These are phyloP conservation scores for Ophioninae sp. DNA, from an alignment of 2,888 invertebrate species.

Conservation along the genomic window DNA sequence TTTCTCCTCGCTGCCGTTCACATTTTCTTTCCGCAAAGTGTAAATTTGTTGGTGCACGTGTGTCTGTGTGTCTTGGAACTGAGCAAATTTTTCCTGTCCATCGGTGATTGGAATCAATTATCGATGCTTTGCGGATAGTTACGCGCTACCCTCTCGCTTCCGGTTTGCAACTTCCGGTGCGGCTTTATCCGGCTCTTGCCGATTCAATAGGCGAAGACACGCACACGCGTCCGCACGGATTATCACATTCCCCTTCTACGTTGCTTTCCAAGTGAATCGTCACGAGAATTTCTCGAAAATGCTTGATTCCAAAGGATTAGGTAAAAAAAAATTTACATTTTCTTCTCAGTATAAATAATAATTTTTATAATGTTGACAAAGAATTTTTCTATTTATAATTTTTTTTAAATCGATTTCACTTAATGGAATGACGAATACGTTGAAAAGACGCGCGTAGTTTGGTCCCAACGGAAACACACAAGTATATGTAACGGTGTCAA, in stretches of 20 bases:
- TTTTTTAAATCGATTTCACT: too few relatives aligned
- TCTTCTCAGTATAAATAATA: neutral
- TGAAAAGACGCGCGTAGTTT: too few relatives aligned
- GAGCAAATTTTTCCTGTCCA: neutral
- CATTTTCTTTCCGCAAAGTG: neutral
- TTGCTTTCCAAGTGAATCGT: neutral
- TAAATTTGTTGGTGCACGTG: neutral
- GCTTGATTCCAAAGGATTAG: neutral
- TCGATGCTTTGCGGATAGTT: constrained; percentile 32
- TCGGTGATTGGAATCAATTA: constrained; percentile 56
- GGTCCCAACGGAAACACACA: too few relatives aligned
- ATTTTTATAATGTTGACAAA: neutral
- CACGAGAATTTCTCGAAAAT: neutral
- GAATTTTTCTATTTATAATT: too few relatives aligned
- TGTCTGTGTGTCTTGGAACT: neutral
- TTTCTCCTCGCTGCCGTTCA: neutral
- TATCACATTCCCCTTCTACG: neutral
- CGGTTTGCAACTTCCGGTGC: constrained; percentile 49
- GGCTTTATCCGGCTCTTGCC: constrained; percentile 27
- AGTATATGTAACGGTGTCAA: too few relatives aligned
- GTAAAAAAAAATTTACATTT: neutral
- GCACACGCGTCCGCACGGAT: neutral
- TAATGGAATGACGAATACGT: too few relatives aligned
- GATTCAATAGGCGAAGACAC: neutral
- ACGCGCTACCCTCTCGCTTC: constrained; percentile 12